Base-by-base conservation (phyloP, 2,888 invertebrate genomes). In the Quadroppia sp. region DNA sequence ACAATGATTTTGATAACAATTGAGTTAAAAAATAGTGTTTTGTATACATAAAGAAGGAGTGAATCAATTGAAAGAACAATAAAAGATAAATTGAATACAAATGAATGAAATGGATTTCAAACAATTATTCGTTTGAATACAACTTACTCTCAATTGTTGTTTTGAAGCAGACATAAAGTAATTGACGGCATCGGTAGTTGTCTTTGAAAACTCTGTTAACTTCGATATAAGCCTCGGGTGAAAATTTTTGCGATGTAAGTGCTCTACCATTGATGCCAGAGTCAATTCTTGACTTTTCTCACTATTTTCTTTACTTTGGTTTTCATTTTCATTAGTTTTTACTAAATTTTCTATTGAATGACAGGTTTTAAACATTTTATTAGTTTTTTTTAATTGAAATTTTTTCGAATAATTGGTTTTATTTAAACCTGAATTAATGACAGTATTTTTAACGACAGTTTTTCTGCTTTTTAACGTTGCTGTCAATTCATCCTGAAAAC, bases 241-340 rank as follows among this genome's bases (percentile, higher is more conserved):
- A 42, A 69, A 69, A 25, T 69, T 69, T 28, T 69, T 69, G 11
- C 69, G 17, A n/a, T 69, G 69, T 28, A 69, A 42, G 28, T 69
- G 69, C 45, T 69, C 69, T 0, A 69, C 23, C 13, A 69, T 25
- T 45, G 25, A 25, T 11, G 69, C 23, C 1, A 69, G 45, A 0
- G 42, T 69, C 11, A 64, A 64, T 36, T 64, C 61, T 1, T 36
- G 32, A 20, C 15, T 32, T 11, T 64, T 59, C 1, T 59, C 59
- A 13, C 1, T 59, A 15, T 20, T 36, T 28, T 56, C 56, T 25
- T 2, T 45, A n/a, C 3, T 45, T 45, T 45, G 15, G 13, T 28
- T 56, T 1, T 56, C 28, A 20, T 56, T 56, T 9, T 56, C 2
- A 45, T 17, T 28, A 25, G 9, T 59, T 59, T 69, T 69, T 1